phyloP scores from a whole-genome alignment of 2,888 invertebrate genomes.

The Atethmia centrago region DNA sequence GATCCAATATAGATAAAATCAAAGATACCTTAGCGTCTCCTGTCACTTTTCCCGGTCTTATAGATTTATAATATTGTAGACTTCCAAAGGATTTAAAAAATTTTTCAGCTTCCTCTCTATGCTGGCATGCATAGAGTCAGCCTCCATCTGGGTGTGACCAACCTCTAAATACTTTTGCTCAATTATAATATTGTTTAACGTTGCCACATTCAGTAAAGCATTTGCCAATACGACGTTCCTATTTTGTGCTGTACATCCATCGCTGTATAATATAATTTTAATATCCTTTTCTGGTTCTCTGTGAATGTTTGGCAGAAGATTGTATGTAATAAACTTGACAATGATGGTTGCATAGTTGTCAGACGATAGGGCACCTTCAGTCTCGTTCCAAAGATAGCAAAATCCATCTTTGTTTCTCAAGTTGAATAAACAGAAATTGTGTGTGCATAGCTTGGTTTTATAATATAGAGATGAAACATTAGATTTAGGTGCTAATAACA shows the following conservation, averaged over 20 bases:
- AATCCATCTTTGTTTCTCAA: constrained; percentile 50
- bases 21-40: constrained; percentile 22
- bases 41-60: constrained; percentile 44
- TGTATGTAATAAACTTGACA: constrained; percentile 42
- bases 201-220: constrained; percentile 51
- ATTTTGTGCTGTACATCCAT: constrained; percentile 57
- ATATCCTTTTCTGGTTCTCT: constrained; percentile 35
- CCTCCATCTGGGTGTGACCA: constrained; percentile 58
- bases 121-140: constrained; percentile 48
- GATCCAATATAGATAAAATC: constrained; percentile 6
- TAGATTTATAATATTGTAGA: no score
- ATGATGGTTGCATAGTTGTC: constrained; percentile 53
- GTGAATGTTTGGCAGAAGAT: constrained; percentile 35
- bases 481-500: constrained; percentile 44
- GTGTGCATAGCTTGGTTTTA: constrained; percentile 50
- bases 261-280: constrained; percentile 46
- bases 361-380: constrained; percentile 51
- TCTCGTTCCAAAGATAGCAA: constrained; percentile 47
- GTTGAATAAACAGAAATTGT: constrained; percentile 51
- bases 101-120: constrained; percentile 46
- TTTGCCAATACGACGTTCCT: constrained; percentile 53
- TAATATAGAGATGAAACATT: constrained; percentile 50
- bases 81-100: constrained; percentile 49
- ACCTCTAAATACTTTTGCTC: constrained; percentile 55
- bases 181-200: constrained; percentile 44